These are phyloP conservation scores for Charina bottae DNA, from an alignment of 2,113 vertebrate genomes.

Conservation along the genomic window DNA sequence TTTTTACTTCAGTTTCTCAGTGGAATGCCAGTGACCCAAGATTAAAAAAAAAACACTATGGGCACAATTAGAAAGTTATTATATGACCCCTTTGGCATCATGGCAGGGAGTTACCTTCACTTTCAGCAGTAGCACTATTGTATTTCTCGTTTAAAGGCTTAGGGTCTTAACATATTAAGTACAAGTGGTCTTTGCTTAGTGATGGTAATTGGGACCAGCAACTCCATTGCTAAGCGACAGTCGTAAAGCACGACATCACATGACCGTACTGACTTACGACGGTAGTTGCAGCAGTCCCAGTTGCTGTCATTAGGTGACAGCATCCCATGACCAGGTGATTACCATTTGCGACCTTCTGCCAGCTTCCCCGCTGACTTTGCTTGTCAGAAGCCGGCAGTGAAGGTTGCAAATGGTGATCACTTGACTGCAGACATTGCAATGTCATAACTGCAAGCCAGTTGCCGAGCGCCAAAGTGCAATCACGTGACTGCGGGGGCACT, in stretches of 20 bases:
- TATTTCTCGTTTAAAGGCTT: neutral
- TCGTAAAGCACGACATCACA: neutral
- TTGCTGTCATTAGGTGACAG: neutral
- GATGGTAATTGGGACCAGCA: neutral
- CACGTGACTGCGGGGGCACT: neutral
- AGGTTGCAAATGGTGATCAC: neutral
- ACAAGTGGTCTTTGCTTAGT: neutral
- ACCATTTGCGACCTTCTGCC: neutral
- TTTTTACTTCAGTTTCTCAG: neutral
- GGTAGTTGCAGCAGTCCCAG: neutral
- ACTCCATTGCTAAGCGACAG: neutral
- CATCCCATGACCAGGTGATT: neutral
- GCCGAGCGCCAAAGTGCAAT: neutral
- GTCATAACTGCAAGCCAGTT: neutral
- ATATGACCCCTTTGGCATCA: neutral
- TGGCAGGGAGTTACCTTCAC: neutral
- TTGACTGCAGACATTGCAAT: neutral
- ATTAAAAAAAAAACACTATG: neutral
- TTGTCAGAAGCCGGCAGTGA: neutral
- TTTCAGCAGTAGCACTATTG: neutral
- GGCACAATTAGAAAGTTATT: neutral
- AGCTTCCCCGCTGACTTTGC: neutral
- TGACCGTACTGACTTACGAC: neutral
- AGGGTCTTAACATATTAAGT: neutral
- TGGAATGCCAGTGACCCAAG: neutral